Conservation (phyloP, 2,888 invertebrate genomes). For the Clivina fossor region DNA sequence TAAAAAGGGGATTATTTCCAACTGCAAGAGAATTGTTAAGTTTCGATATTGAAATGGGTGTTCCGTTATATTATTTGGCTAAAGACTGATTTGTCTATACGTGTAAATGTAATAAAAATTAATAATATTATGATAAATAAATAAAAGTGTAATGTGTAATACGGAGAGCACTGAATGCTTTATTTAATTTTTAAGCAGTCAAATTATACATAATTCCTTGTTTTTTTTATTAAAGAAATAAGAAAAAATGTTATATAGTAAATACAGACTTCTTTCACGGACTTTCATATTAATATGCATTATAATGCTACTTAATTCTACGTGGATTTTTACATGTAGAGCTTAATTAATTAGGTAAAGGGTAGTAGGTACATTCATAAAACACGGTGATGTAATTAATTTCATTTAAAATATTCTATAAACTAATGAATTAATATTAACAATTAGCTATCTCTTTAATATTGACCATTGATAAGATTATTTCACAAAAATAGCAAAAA, state of each 20-base stretch:
- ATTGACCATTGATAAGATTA: slow-evolving; percentile 29
- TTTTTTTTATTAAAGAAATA: slow-evolving; percentile 32
- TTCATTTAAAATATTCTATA: slow-evolving; percentile 22
- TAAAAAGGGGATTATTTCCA: slow-evolving; percentile 47
- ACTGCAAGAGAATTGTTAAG: slow-evolving; percentile 46
- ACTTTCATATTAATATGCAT: slow-evolving; percentile 21
- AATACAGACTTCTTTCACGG: slow-evolving; percentile 30
- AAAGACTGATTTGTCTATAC: slow-evolving; percentile 4
- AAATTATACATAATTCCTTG: slow-evolving; percentile 41
- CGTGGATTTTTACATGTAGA: slow-evolving; percentile 31
- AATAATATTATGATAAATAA: slow-evolving; percentile 9
- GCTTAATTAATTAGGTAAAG: slow-evolving; percentile 22
- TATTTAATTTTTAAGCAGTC: slow-evolving; percentile 42
- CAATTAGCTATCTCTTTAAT: slow-evolving; percentile 29
- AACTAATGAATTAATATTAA: slow-evolving; percentile 30
- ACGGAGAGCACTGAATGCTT: slow-evolving; percentile 49
- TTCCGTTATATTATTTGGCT: slow-evolving; percentile 37
- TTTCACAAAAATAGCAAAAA: slow-evolving; percentile 31
- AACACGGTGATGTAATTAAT: slow-evolving; percentile 28
- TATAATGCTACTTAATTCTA: slow-evolving; percentile 28
- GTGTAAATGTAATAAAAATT: slow-evolving; percentile 7
- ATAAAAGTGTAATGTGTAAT: slow-evolving; percentile 15
- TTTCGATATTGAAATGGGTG: slow-evolving; percentile 50
- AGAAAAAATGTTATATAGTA: slow-evolving; percentile 25
- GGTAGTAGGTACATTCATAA: slow-evolving; percentile 27